Base-by-base conservation (phyloP, 2,797 vertebrate genomes). In the Cygnus olor region DNA sequence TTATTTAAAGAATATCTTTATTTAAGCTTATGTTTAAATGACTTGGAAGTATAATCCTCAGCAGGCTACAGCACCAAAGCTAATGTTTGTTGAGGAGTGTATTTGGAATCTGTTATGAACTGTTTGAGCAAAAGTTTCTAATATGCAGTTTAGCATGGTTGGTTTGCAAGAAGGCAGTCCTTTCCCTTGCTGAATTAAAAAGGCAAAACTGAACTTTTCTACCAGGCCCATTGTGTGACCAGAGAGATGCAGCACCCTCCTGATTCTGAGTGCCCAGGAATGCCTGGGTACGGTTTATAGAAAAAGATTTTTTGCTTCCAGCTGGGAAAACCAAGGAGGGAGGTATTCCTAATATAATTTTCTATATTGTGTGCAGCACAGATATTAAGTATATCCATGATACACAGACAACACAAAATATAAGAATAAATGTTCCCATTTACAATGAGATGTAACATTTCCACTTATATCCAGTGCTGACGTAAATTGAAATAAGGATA, bases 401-500 rank as follows among this genome's bases (percentile, higher is more conserved):
- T 5, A 88, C 72, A 30, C 6, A 49, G 63, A 88, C 71, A 73
- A 42, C 77, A 93, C 10, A 77, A 30, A 95, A 88, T n/a, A 57
- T 34, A 89, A 94, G 77, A 97, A 83, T 85, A 78, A 92, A 94
- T 66, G 21, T 79, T 90, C 80, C 57, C 60, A 66, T 25, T 58
- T 74, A 86, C 51, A 86, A 45, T 45, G 25, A 85, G 60, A 64
- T 65, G 61, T 30, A 73, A 22, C 51, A 85, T 74, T 87, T 93
- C 79, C 79, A 72, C 72, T 80, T 80, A 14, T 12, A 79, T 49
- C 40, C 74, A 73, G 25, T 64, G 27, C 57, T 83, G 94, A 80
- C 16, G 44, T 80, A 94, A 96, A 97, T 85, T 83, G 65, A 24
- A 97, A 77, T 45, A 81, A 88, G n/a, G 66, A 15, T 93, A 58